Evolutionary conservation across 2,113 vertebrate genomes (phyloP), one percentile per base, ranked within the genome.

Genomic region (Phoxinus phoxinus): DNA sequence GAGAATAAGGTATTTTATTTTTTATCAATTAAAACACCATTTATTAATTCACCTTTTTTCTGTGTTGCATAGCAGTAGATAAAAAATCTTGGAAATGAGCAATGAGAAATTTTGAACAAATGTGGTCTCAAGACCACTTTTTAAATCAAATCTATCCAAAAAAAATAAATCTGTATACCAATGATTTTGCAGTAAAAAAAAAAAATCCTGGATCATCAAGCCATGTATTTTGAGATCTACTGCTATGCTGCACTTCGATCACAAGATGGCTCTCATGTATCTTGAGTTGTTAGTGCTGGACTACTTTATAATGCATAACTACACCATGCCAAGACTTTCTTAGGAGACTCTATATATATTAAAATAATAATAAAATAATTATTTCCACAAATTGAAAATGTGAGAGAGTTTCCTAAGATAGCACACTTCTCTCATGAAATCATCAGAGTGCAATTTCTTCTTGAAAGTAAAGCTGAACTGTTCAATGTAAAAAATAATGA

Each of bases 161-260:
- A 76, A 59, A 11, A 25, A 72, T 2, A 27, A 73, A 44, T 71
- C 19, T 23, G 10, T 79, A 53, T 46, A 72, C n/a, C n/a, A 44
- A 44, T 19, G 17, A 77, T 77, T 10, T 80, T 51, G 13, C 83
- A 74, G 48, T 56, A 37, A 67, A n/a, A 21, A 13, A n/a, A n/a
- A 25, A 17, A 25, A 15, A 21, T 2, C 44, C 12, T 25, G 23
- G 2, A 61, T 32, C 41, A n/a, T 23, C 6, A 72, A n/a, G 25
- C 37, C 75, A 12, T 30, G 69, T n/a, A 67, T 48, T 75, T 82
- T 67, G 6, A 46, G n/a, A 63, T 81, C 93, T 91, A 92, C 93
- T 95, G 94, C 93, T 92, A 89, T 92, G 86, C 87, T 85, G 86
- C 85, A 92, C 91, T 89, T 46, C 25, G 63, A 91, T 92, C 94